phyloP scores from a whole-genome alignment of 2,888 invertebrate species.

The Isoperla grammatica region DNA sequence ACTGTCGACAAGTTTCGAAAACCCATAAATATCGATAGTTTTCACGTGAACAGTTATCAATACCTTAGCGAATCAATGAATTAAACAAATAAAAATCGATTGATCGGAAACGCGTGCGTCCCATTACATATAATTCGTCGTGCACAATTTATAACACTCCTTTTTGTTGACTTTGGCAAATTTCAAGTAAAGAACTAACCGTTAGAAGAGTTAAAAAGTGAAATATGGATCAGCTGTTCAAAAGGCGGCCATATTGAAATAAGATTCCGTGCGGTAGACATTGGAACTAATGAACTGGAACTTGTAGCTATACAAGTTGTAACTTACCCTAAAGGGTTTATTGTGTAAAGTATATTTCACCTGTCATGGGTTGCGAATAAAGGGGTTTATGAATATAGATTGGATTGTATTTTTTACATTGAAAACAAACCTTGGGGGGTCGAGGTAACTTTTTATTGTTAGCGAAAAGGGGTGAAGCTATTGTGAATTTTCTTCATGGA shows the following conservation, averaged over 20 bases:
- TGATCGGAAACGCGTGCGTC: too few relatives aligned
- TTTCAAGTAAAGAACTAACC: too few relatives aligned
- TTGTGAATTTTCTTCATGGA: too few relatives aligned
- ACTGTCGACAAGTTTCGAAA: not conserved
- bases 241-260: not conserved
- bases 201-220: not conserved
- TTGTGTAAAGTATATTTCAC: not conserved
- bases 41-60: not conserved
- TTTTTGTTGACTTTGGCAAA: too few relatives aligned
- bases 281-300: constrained; percentile 10
- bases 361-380: not conserved
- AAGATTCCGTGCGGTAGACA: not conserved
- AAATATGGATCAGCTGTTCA: not conserved
- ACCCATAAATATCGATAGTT: constrained; percentile 15
- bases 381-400: constrained; percentile 12
- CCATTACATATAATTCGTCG: too few relatives aligned
- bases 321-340: constrained; percentile 5
- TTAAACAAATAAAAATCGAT: not conserved
- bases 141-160: too few relatives aligned
- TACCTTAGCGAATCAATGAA: not conserved
- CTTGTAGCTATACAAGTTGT: constrained; percentile 2
- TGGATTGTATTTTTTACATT: not conserved
- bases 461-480: too few relatives aligned
- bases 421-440: constrained; percentile 1
- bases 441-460: too few relatives aligned